A percentile compares a stretch with the other conserved stretches of the same genome.
Conservation (phyloP, 1,140 invertebrate genomes). For the Calycopis cecrops region DNA sequence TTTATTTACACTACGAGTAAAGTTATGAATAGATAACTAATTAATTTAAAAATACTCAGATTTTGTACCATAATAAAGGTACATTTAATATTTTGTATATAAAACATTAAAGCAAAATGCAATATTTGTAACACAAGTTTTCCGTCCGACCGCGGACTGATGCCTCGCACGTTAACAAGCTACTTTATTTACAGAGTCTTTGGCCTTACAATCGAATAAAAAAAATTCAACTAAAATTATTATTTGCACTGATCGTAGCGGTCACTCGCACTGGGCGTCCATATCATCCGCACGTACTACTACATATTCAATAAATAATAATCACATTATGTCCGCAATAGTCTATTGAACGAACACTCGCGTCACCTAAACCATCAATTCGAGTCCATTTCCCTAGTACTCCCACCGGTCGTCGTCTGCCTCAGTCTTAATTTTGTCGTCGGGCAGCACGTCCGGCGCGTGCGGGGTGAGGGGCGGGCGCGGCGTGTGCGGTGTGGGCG, state of each 20-base stretch:
- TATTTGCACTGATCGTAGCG: slow-evolving; percentile 18
- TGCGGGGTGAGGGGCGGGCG: slow-evolving; percentile 27
- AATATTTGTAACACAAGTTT: slow-evolving; percentile 66
- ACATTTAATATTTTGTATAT: slow-evolving; percentile 38
- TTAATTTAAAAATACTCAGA: slow-evolving; percentile 60
- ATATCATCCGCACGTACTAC: slow-evolving; percentile 13
- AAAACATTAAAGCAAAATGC: slow-evolving; percentile 71
- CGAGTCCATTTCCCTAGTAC: slow-evolving; percentile 43
- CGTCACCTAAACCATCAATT: slow-evolving; percentile 29
- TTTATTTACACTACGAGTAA: slow-evolving; percentile 66
- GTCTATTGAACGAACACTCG: slow-evolving; percentile 38
- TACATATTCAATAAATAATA: slow-evolving; percentile 26
- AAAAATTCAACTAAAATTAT: slow-evolving; percentile 36
- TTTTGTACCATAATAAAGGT: slow-evolving; percentile 55
- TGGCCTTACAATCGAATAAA: slow-evolving; percentile 60
- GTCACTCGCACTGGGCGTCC: slow-evolving; percentile 12
- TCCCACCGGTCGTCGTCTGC: slow-evolving; percentile 71
- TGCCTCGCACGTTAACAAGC: slow-evolving; percentile 10
- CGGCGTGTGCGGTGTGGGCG: slow-evolving; percentile 30
- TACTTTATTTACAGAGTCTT: slow-evolving; percentile 62
- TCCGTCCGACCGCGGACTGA: slow-evolving; percentile 21
- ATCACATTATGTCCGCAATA: slow-evolving; percentile 25
- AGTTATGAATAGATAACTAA: slow-evolving; percentile 31
- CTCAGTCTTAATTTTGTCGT: slow-evolving; percentile 67
- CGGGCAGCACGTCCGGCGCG: slow-evolving; percentile 46